Base-by-base conservation (phyloP, 2,888 invertebrate genomes). In the Steinernema scapterisci region DNA sequence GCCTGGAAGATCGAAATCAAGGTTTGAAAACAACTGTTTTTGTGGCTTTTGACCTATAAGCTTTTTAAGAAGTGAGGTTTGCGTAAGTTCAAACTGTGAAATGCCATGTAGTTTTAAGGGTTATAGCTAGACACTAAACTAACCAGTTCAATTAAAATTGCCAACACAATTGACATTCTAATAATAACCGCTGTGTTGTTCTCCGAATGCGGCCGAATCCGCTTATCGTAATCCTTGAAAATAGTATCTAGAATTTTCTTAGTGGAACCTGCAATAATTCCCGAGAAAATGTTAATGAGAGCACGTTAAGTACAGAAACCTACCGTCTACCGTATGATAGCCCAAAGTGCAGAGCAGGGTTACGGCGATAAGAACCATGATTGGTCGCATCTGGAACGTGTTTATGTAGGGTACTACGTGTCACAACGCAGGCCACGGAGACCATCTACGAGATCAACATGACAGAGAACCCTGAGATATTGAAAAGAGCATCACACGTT, bases 61-160 rank as follows among this genome's bases (percentile, higher is more conserved):
- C n/a, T n/a, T n/a, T n/a, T n/a, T n/a, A n/a, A n/a, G n/a, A n/a
- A n/a, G n/a, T n/a, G n/a, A n/a, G n/a, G n/a, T n/a, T n/a, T n/a
- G 3, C 9, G 3, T 38, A 38, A 38, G 9, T 38, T 38, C 9
- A 38, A 38, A 9, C 9, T 38, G 3, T 38, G 3, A 9, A 38
- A 3, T 9, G 3, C 9, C 38, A 6, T 38, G 3, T 38, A 9
- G 38, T 38, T 38, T 38, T 38, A 9, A 38, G 9, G 9, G 48
- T n/a, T n/a, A n/a, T n/a, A n/a, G n/a, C n/a, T 48, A 16, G 48
- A n/a, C 2, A 19, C 13, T 5, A 1, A n/a, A 70, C 70, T 44
- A 48, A 85, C 85, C 76, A 86, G 79, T 82, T 86, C 86, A 6
- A 85, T 86, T 6, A 86, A 74, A 77, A 86, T 86, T 1, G 84